Percentiles rank a stretch among this genome's conserved stretches.
Evolutionary conservation across 2,113 vertebrate species (phyloP).

Genomic region (Echinops telfairi): DNA sequence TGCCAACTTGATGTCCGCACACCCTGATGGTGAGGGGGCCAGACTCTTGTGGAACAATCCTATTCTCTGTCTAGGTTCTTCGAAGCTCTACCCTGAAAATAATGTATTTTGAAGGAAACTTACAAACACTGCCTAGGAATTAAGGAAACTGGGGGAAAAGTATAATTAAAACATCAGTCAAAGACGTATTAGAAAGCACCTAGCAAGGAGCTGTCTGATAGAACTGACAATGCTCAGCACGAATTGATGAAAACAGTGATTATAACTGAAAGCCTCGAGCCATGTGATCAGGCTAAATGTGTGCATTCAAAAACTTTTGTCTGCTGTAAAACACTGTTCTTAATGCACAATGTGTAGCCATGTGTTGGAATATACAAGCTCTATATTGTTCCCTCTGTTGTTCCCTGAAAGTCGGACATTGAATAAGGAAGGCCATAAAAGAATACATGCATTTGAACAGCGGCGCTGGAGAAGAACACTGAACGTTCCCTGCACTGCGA

Average conservation of each 20-base stretch:
- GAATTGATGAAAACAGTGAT: constrained; percentile 68
- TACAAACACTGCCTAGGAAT: constrained; percentile 36
- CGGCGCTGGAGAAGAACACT: too few relatives aligned
- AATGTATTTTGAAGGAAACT: constrained; percentile 45
- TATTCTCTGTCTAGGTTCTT: not conserved
- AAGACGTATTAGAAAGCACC: constrained; percentile 60
- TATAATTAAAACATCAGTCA: constrained; percentile 76
- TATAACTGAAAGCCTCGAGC: constrained; percentile 46
- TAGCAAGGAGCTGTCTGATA: constrained; percentile 56
- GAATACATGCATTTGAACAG: too few relatives aligned
- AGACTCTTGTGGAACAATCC: not conserved
- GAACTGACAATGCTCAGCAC: constrained; percentile 60
- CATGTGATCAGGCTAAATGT: constrained; percentile 33
- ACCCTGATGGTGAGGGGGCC: not conserved
- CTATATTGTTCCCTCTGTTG: not conserved
- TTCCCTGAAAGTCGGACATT: too few relatives aligned
- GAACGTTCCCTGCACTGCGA: too few relatives aligned
- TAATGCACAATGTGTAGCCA: not conserved
- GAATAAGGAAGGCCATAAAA: too few relatives aligned
- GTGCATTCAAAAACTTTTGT: constrained; percentile 27
- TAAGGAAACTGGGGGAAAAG: constrained; percentile 17
- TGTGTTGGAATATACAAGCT: not conserved
- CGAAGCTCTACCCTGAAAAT: constrained; percentile 20
- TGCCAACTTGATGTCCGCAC: not conserved
- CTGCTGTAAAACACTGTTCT: constrained; percentile 52